Percentiles rank a stretch among this genome's conserved stretches.
Evolutionary conservation across 1,140 invertebrate species (phyloP).

Genomic region (Drosophila dunni): DNA sequence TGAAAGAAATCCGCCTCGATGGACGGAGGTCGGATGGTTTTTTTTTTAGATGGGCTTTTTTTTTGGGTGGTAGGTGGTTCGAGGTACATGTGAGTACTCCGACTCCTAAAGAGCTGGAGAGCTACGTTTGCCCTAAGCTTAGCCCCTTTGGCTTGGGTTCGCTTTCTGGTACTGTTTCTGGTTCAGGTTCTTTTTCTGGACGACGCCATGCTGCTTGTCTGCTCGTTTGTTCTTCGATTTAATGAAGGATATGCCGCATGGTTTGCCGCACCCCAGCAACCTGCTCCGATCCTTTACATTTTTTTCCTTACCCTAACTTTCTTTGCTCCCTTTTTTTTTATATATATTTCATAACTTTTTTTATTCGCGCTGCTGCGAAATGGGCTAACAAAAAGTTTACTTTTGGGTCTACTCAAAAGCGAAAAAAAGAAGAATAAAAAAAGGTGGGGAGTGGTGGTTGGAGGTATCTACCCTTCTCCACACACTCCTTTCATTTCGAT

Average conservation of each 20-base stretch:
- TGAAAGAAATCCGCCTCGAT: slow-evolving; percentile 72
- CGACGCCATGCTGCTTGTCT: slow-evolving; percentile 65
- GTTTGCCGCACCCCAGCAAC: slow-evolving; percentile 54
- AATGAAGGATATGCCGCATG: slow-evolving; percentile 81
- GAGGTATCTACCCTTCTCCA: slow-evolving; percentile 14
- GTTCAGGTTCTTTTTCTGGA: slow-evolving; percentile 24
- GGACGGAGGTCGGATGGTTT: neutral
- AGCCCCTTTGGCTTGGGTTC: slow-evolving; percentile 32
- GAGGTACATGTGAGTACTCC: slow-evolving; percentile 46
- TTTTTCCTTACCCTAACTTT: slow-evolving; percentile 41
- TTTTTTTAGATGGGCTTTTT: neutral
- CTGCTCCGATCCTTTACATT: slow-evolving; percentile 29
- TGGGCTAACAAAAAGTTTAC: slow-evolving; percentile 60
- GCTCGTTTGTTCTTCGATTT: slow-evolving; percentile 83
- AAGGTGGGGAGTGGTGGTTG: slow-evolving; percentile 3
- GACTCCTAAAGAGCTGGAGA: slow-evolving; percentile 18
- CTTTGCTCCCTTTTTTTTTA: slow-evolving; percentile 56
- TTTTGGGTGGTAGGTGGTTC: slow-evolving; percentile 30
- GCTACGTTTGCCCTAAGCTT: slow-evolving; percentile 41
- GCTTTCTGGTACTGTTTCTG: slow-evolving; percentile 5
- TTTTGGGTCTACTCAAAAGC: slow-evolving; percentile 58
- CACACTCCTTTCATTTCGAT: slow-evolving; percentile 57
- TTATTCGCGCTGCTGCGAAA: slow-evolving; percentile 42
- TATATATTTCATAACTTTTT: slow-evolving; percentile 75
- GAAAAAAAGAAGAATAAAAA: slow-evolving; percentile 22